Percentiles rank a stretch among this genome's conserved stretches.
phyloP scores from a whole-genome alignment of 2,888 invertebrate species.

The Tipula confusa region DNA sequence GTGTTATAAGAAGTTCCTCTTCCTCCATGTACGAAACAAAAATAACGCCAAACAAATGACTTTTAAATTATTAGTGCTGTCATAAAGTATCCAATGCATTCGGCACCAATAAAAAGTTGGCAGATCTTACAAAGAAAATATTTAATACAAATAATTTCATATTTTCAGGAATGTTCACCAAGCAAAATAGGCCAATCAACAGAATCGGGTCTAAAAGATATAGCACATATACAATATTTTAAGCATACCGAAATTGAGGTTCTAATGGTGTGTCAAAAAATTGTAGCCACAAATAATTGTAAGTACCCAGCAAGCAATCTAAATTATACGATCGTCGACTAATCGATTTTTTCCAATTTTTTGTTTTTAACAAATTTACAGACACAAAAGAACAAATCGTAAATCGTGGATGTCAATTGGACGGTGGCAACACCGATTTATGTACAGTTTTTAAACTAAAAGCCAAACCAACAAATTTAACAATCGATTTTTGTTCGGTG shows the following conservation, averaged over 20 bases:
- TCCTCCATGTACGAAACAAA: too few species aligned
- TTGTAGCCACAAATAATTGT: constrained; percentile 40
- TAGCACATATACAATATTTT: constrained; percentile 27
- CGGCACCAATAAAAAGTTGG: too few species aligned
- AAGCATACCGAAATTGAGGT: constrained; percentile 42
- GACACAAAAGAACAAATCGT: constrained; percentile 40
- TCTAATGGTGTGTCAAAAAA: constrained; percentile 50
- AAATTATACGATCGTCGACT: not conserved
- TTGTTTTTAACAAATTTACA: not conserved
- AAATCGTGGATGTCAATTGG: constrained; percentile 47
- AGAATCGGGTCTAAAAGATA: not conserved
- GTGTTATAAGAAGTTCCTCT: too few species aligned
- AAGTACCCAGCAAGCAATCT: not conserved
- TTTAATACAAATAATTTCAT: too few species aligned
- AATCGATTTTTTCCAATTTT: too few species aligned
- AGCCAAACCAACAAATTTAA: constrained; percentile 32
- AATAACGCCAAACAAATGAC: too few species aligned
- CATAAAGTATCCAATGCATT: too few species aligned
- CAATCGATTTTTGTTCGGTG: constrained; percentile 44
- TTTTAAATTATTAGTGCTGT: too few species aligned
- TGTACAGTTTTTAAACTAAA: constrained; percentile 44
- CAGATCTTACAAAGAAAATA: too few species aligned
- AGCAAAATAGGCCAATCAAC: constrained; percentile 41
- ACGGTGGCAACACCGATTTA: constrained; percentile 46
- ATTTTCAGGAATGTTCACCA: constrained; percentile 44